Conservation (phyloP, 2,113 vertebrate species). For the Paedocypris sp. region DNA sequence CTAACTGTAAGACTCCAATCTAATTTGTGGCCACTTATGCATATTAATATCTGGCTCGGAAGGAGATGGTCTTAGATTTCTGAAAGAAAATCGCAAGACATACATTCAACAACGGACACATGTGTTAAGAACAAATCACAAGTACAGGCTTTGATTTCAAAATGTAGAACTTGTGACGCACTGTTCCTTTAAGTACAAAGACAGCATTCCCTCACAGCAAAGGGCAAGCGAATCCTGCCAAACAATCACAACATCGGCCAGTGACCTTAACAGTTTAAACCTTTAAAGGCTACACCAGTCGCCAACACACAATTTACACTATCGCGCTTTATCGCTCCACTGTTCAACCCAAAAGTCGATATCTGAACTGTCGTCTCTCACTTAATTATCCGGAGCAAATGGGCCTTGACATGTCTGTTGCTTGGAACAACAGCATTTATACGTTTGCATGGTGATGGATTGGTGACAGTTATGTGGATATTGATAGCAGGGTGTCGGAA, state of each 20-base stretch:
- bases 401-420: slow-evolving; percentile 25
- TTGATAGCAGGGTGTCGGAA: slow-evolving; percentile 36
- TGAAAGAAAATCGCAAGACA: too few relatives aligned
- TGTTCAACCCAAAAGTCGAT: slow-evolving; percentile 24
- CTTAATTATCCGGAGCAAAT: slow-evolving; percentile 35
- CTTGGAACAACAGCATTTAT: slow-evolving; percentile 18
- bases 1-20: too few relatives aligned
- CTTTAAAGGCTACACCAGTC: neutral
- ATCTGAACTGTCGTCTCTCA: slow-evolving; percentile 39
- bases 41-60: too few relatives aligned
- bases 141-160: too few relatives aligned
- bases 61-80: too few relatives aligned
- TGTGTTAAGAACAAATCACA: too few relatives aligned
- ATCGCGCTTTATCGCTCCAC: slow-evolving; percentile 5
- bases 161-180: neutral
- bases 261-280: slow-evolving; percentile 8
- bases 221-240: neutral
- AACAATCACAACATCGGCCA: slow-evolving; percentile 3
- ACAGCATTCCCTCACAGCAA: neutral
- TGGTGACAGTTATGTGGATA: slow-evolving; percentile 6
- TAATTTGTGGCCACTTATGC: too few relatives aligned
- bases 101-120: too few relatives aligned
- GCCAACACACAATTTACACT: neutral
- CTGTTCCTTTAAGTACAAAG: neutral
- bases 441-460: slow-evolving; percentile 50